Conservation (phyloP, 1,140 invertebrate species). For the Magallana gigas region DNA sequence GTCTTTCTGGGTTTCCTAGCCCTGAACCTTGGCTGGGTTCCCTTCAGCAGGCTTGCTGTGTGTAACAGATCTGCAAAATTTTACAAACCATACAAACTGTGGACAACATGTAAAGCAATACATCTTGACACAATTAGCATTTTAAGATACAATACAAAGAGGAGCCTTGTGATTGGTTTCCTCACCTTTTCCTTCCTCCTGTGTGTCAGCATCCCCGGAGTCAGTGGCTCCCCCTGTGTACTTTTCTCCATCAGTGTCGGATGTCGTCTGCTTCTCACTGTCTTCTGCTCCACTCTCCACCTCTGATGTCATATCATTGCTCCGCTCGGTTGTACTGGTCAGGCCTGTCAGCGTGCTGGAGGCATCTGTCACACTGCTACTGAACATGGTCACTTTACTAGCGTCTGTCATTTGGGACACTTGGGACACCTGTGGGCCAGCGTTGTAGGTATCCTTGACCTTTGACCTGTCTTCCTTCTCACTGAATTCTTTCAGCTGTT, state of each 20-base stretch:
- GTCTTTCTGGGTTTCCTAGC: constrained; percentile 78
- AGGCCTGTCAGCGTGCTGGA: constrained; percentile 64
- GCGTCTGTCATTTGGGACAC: not conserved
- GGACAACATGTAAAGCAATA: too few relatives aligned
- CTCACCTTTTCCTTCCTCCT: constrained; percentile 64
- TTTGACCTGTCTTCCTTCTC: constrained; percentile 35
- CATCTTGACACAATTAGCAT: too few relatives aligned
- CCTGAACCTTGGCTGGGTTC: constrained; percentile 77
- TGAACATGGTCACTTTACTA: constrained; percentile 12
- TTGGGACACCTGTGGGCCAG: constrained; percentile 4
- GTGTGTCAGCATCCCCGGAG: constrained; percentile 61
- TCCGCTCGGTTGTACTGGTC: constrained; percentile 64
- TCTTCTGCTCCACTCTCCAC: constrained; percentile 72
- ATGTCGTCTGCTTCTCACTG: constrained; percentile 75
- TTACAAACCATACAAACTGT: not conserved
- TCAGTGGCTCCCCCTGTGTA: constrained; percentile 60
- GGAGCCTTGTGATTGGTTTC: not conserved
- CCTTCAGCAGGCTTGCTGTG: constrained; percentile 28
- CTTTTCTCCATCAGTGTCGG: constrained; percentile 69
- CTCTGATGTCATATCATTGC: constrained; percentile 70
- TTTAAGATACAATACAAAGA: too few relatives aligned
- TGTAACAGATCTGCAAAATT: not conserved
- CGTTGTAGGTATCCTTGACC: not conserved
- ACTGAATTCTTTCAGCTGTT: constrained; percentile 78
- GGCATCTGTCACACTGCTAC: constrained; percentile 60